phyloP scores from a whole-genome alignment of 2,888 invertebrate species.

The Macaria notata region DNA sequence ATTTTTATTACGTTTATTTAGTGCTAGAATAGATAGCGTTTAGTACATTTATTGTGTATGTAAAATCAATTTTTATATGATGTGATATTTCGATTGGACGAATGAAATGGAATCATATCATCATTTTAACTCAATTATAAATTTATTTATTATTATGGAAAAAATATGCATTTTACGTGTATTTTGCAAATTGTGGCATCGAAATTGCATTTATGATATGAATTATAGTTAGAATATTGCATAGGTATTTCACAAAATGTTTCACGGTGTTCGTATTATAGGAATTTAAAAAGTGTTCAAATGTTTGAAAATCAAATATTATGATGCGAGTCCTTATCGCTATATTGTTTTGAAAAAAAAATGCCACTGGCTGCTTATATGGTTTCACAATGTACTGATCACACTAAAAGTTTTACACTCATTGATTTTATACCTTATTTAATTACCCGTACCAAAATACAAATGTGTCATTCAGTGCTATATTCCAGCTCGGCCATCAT shows the following conservation, averaged over 20 bases:
- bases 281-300: constrained; percentile 12
- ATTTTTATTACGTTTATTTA: constrained; percentile 16
- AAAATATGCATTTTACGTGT: neutral
- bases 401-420: too few relatives aligned
- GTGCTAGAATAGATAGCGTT: constrained; percentile 24
- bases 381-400: too few relatives aligned
- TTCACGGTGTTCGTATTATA: too few relatives aligned
- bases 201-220: constrained; percentile 15
- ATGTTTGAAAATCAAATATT: neutral
- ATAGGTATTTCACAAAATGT: too few relatives aligned
- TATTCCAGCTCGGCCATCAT: constrained; percentile 15
- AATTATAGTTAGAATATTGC: too few relatives aligned
- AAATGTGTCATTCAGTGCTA: constrained; percentile 1
- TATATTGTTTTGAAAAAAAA: too few relatives aligned
- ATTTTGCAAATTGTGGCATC: constrained; percentile 8
- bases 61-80: constrained; percentile 24
- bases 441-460: neutral
- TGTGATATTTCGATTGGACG: neutral
- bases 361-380: too few relatives aligned
- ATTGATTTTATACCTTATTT: too few relatives aligned
- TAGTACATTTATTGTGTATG: constrained; percentile 22
- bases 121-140: neutral
- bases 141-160: too few relatives aligned
- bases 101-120: neutral
- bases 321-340: too few relatives aligned